Evolutionary conservation across 2,113 vertebrate genomes (phyloP), one percentile per base, ranked within the genome.

Genomic region (Tupaia chinensis): DNA sequence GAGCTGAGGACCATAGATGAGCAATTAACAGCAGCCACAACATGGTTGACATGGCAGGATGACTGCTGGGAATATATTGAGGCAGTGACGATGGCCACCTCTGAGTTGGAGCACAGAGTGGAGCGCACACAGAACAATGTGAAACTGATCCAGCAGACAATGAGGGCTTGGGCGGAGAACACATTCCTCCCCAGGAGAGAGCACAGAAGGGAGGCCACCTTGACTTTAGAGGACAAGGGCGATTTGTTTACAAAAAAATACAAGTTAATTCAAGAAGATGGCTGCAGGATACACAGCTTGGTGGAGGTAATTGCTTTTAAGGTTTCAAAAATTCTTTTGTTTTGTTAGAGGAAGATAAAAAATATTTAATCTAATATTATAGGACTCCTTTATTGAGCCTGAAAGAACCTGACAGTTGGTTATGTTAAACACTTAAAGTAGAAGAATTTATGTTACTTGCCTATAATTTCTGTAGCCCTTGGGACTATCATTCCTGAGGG

Each of bases 121-220:
- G 97, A 98, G 82, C 97, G 23, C 91, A 94, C 98, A 2, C 99
- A 99, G 95, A 98, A 98, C n/a, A 99, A 99, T 1, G 79, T 98
- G 87, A 97, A 91, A 19, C 69, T 32, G 44, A 98, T 99, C 69
- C 98, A 99, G 93, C 98, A 96, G n/a, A 96, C 98, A 72, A 98
- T 98, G 98, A 98, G 97, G 11, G 63, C 88, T 7, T 99, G 99
- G 99, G 97, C 98, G 6, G 98, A 98, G 88, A 98, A 98, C 56
- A 82, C 95, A 0, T 94, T 99, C 82, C 99, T 98, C 92, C 98
- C 98, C 97, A 98, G 98, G 96, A 99, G 98, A 76, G 98, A 99
- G 93, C 98, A 97, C 97, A 98, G 98, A 82, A 99, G 97, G 97
- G 98, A 98, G 70, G 23, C 96, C 0, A 74, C 98, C 5, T 97